Evolutionary conservation across 2,797 vertebrate genomes (phyloP), one percentile per base, ranked within the genome.

Genomic region (Salarias fasciatus): DNA sequence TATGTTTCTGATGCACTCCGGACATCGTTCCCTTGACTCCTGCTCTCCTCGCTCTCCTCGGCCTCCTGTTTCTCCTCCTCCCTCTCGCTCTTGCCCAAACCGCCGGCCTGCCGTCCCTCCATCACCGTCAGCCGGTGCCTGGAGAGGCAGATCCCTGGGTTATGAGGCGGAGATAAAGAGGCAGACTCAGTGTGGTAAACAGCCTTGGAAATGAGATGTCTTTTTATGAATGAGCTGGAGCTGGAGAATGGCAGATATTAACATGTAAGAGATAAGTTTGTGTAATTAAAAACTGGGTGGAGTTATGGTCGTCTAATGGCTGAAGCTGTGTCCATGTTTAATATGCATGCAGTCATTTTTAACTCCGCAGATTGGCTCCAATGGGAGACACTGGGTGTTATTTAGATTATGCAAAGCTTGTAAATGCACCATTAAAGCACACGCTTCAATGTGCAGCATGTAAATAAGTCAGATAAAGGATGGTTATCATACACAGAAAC

Each of bases 1-100:
- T n/a, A n/a, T 40, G 51, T 77, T 79, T 76, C n/a, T 72, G 47
- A 62, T 18, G 13, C 2, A 6, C 48, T 62, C 50, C 1, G 33
- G 61, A 42, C 57, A 10, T 3, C 1, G 0, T 38, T 29, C 33
- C 5, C 44, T 14, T 44, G 46, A 8, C 28, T 14, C 0, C 35
- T 40, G 8, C 28, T 47, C 13, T 9, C 28, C 18, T 5, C 43
- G 6, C 28, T 47, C 13, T 9, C 31, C 28, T 5, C 8, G 24
- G 1, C 51, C 29, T 37, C 44, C 31, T 24, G 24, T 37, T 47
- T 11, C n/a, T 3, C 2, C 47, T 42, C 2, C 10, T 53, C 45
- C 64, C 28, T 13, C 0, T 29, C 38, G 7, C 15, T 47, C 13
- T 9, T n/a, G n/a, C 31, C 18, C 5, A 8, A 14, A 1, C 51